phyloP scores from a whole-genome alignment of 2,888 invertebrate genomes.

The Seira ritae region DNA sequence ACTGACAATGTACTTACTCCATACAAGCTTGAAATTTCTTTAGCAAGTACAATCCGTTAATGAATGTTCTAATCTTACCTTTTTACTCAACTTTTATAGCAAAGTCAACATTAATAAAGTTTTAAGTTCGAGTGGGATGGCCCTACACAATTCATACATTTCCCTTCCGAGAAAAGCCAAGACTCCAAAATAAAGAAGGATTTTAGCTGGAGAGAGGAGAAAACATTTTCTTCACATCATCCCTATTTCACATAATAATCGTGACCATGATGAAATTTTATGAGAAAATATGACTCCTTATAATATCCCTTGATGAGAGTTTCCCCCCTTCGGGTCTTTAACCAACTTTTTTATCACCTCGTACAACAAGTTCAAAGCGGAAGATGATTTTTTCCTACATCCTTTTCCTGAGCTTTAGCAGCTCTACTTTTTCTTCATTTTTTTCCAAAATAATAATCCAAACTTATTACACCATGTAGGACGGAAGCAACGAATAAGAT shows the following conservation, averaged over 20 bases:
- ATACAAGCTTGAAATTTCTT: too few species aligned
- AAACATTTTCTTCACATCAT: constrained; percentile 33
- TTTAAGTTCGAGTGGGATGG: background rate
- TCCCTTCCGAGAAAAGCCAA: background rate
- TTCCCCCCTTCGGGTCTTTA: constrained; percentile 27
- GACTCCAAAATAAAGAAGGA: too few species aligned
- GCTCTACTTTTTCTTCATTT: constrained; percentile 19
- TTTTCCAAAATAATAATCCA: constrained; percentile 46
- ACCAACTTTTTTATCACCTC: constrained; percentile 43
- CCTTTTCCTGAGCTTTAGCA: too few species aligned
- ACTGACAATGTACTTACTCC: background rate
- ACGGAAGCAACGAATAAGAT: background rate
- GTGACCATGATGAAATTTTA: constrained; percentile 55
- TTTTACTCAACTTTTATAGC: background rate
- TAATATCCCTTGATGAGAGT: constrained; percentile 54
- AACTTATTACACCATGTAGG: constrained; percentile 29
- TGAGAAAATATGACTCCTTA: constrained; percentile 54
- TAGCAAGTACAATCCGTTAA: too few species aligned
- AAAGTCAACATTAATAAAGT: background rate
- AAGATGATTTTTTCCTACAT: constrained; percentile 22
- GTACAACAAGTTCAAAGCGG: constrained; percentile 28
- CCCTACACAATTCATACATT: background rate
- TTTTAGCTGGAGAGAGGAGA: too few species aligned
- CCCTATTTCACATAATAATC: background rate
- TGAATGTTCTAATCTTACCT: too few species aligned